Conservation (phyloP, 2,113 vertebrate genomes). For the Thamnophis sirtalis region DNA sequence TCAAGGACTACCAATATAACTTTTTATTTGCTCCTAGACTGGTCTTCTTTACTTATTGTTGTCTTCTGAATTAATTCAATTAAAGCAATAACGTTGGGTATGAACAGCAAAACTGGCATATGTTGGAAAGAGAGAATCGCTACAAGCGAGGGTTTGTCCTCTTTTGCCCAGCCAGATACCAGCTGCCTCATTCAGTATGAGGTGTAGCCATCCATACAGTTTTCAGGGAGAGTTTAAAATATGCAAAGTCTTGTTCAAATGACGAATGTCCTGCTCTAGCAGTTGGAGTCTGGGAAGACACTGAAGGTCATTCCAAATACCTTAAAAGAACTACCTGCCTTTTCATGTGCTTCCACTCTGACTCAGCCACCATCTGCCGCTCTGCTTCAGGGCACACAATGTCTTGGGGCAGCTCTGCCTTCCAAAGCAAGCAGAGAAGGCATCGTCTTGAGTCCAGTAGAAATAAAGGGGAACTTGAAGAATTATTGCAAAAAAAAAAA, state of each 20-base stretch:
- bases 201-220: neutral
- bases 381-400: neutral
- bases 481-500: neutral
- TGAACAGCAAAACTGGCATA: neutral
- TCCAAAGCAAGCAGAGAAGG: neutral
- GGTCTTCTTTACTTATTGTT: neutral
- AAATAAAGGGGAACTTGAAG: neutral
- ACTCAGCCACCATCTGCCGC: neutral
- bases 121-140: neutral
- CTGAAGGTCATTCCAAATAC: neutral
- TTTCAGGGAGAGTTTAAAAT: neutral
- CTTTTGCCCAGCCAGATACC: neutral
- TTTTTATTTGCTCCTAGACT: neutral
- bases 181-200: neutral
- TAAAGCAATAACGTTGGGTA: neutral
- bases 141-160: neutral
- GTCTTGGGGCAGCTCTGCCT: neutral
- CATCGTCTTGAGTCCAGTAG: neutral
- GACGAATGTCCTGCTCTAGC: neutral
- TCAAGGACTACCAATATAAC: neutral
- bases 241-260: neutral
- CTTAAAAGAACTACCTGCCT: neutral
- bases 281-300: neutral
- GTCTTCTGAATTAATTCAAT: neutral
- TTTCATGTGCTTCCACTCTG: neutral